Conservation (phyloP, 2,888 invertebrate genomes). For the Heliconius ethilla region DNA sequence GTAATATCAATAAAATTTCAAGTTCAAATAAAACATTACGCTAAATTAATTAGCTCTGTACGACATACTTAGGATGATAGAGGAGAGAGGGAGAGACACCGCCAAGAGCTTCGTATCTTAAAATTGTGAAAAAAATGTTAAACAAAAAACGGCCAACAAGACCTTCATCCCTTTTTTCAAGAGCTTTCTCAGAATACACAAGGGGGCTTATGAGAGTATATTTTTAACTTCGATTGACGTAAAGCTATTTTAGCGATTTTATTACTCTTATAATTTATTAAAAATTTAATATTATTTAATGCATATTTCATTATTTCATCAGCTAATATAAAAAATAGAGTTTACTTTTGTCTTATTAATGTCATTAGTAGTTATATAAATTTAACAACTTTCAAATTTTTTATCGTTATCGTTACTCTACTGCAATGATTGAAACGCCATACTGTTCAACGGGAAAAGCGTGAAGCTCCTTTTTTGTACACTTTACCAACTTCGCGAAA, state of each 20-base stretch:
- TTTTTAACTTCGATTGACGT: conserved; percentile 16
- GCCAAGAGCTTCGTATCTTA: background rate
- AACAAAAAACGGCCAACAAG: conserved; percentile 9
- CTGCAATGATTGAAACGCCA: background rate
- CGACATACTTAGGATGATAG: background rate
- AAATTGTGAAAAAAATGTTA: conserved; percentile 15
- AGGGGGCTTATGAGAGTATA: conserved; percentile 6
- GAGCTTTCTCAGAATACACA: conserved; percentile 13
- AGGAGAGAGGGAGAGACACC: background rate
- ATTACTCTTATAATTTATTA: background rate
- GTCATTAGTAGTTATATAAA: no score
- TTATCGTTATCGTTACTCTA: background rate
- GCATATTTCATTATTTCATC: background rate
- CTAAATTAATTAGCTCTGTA: background rate
- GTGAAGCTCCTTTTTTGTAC: background rate
- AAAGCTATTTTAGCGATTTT: background rate
- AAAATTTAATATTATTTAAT: background rate
- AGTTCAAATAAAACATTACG: background rate
- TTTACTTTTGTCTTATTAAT: background rate
- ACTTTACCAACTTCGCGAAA: no score
- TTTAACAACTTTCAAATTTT: no score
- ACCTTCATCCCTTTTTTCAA: conserved; percentile 7
- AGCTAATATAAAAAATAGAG: background rate
- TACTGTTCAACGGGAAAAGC: background rate
- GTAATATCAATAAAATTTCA: background rate